phyloP scores from a whole-genome alignment of 2,113 vertebrate species.

The Gracilinanus agilis region DNA sequence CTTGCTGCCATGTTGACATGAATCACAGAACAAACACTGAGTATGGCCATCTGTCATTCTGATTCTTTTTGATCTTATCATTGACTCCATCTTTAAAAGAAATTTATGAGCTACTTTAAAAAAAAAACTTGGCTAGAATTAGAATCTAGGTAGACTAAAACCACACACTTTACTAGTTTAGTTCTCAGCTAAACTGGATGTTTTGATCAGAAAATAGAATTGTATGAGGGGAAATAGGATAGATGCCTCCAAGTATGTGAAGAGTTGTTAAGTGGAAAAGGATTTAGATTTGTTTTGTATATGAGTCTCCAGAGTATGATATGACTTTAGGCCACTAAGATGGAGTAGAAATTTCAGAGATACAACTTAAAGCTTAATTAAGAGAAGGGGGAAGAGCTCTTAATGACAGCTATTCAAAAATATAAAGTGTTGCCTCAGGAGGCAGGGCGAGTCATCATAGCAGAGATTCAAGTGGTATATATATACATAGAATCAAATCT shows the following conservation, averaged over 20 bases:
- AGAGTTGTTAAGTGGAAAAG: neutral
- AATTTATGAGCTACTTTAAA: neutral
- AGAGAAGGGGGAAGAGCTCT: neutral
- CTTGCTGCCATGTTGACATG: neutral
- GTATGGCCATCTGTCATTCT: neutral
- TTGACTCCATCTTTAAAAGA: neutral
- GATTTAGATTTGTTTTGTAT: neutral
- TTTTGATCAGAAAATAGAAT: neutral
- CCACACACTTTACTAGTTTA: neutral
- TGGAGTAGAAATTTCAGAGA: neutral
- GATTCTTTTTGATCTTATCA: neutral
- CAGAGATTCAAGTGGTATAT: too few species aligned
- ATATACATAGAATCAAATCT: too few species aligned
- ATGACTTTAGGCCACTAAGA: neutral
- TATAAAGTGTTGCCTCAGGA: neutral
- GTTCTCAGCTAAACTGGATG: neutral
- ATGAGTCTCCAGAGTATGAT: neutral
- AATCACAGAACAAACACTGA: neutral
- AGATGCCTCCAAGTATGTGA: neutral
- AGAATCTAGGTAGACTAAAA: neutral
- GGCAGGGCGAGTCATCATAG: neutral
- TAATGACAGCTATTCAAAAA: neutral
- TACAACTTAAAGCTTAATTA: neutral
- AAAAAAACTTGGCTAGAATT: neutral
- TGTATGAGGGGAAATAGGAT: neutral